These are phyloP conservation scores for Micrasema minimum DNA, from an alignment of 1,140 invertebrate genomes.

Conservation along the genomic window DNA sequence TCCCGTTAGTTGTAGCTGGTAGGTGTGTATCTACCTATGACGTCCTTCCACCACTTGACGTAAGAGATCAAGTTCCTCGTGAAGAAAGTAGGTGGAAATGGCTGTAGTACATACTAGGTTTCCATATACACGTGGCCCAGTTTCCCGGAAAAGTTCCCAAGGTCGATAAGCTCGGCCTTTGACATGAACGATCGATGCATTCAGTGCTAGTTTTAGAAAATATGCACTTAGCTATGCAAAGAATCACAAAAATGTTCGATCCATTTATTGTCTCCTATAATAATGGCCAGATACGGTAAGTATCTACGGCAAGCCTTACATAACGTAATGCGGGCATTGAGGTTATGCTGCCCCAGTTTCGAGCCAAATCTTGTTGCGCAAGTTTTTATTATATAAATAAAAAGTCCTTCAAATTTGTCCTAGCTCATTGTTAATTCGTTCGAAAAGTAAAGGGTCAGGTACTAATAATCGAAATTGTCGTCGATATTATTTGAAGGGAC, in stretches of 20 bases:
- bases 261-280: conserved; percentile 1
- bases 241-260: background rate
- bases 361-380: conserved; percentile 13
- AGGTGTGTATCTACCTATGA: too few relatives aligned
- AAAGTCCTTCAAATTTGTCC: background rate
- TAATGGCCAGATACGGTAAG: background rate
- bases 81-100: too few relatives aligned
- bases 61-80: background rate
- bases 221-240: background rate
- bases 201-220: background rate
- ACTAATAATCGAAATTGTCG: background rate
- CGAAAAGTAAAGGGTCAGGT: background rate
- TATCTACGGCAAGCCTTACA: conserved; percentile 16
- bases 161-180: background rate
- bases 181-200: conserved; percentile 5
- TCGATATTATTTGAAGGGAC: background rate
- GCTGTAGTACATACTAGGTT: too few relatives aligned
- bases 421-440: background rate
- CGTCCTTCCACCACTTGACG: background rate
- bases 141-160: conserved; percentile 15
- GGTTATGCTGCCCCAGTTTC: conserved; percentile 29
- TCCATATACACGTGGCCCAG: conserved; percentile 19
- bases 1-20: background rate
- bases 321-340: conserved; percentile 10
- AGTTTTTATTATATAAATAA: conserved; percentile 23